Conservation (phyloP, 1,140 invertebrate genomes). For the Oryctes rhinoceros region DNA sequence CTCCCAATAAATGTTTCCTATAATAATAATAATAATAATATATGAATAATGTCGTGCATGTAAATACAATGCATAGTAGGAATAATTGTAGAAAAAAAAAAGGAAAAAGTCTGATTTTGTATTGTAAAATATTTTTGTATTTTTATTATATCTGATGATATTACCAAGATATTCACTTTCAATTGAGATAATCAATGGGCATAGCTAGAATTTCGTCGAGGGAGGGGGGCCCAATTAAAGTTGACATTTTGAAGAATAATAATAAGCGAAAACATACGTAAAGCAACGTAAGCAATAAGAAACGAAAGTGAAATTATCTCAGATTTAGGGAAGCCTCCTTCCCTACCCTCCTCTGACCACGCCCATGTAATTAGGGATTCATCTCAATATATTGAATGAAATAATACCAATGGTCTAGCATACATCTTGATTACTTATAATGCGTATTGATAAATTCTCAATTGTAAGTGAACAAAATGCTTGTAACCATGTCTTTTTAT, state of each 20-base stretch:
- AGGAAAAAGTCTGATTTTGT: constrained; percentile 29
- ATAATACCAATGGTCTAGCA: not conserved
- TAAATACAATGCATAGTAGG: constrained; percentile 11
- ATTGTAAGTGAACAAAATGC: constrained; percentile 1
- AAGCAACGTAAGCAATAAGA: too few species aligned
- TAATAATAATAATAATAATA: not conserved
- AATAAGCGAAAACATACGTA: too few species aligned
- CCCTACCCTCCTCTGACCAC: too few species aligned
- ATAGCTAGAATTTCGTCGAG: too few species aligned
- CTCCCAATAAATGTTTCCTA: not conserved
- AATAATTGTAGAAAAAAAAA: constrained; percentile 41
- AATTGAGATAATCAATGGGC: not conserved
- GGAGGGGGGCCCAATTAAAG: too few species aligned
- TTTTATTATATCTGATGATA: constrained; percentile 30
- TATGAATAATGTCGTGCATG: constrained; percentile 9
- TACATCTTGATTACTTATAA: not conserved
- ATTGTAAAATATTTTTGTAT: constrained; percentile 34
- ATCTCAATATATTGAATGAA: not conserved
- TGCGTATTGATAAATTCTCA: not conserved
- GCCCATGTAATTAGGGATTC: not conserved
- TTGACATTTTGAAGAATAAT: too few species aligned
- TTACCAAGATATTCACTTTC: constrained; percentile 1
- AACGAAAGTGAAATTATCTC: too few species aligned
- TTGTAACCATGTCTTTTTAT: constrained; percentile 35
- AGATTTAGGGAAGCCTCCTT: too few species aligned